Percentiles rank a stretch among this genome's conserved stretches.
Conservation (phyloP, 2,113 vertebrate genomes). For the Thinocorus orbignyianus region DNA sequence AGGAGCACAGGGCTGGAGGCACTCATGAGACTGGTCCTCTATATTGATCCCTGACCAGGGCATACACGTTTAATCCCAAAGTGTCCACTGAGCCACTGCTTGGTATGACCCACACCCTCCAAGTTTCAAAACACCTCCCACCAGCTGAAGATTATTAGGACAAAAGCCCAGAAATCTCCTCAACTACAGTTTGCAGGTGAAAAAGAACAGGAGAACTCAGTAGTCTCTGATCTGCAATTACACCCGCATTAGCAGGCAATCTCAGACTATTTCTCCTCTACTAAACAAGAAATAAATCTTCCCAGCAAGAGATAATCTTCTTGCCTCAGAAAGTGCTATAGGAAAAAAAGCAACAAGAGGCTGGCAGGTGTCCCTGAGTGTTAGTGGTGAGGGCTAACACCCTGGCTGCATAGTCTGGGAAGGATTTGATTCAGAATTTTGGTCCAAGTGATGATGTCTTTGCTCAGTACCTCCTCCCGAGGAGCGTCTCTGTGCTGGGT, state of each 20-base stretch:
- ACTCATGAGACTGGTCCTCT: not conserved
- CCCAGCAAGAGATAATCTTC: not conserved
- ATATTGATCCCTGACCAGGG: not conserved
- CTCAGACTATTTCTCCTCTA: not conserved
- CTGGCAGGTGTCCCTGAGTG: not conserved
- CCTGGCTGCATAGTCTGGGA: not conserved
- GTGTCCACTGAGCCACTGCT: not conserved
- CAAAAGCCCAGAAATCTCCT: not conserved
- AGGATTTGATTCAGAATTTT: not conserved
- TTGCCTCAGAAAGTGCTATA: not conserved
- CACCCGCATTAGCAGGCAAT: rapidly evolving
- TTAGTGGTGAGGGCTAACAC: not conserved
- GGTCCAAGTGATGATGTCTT: not conserved
- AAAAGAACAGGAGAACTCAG: not conserved
- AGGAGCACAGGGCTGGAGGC: not conserved
- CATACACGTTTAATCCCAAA: not conserved
- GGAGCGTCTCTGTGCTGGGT: not conserved
- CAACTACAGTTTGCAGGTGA: not conserved
- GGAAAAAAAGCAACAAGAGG: not conserved
- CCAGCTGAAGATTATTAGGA: not conserved
- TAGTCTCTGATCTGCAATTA: not conserved
- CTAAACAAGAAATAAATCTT: slow-evolving; percentile 8
- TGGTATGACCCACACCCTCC: rapidly evolving
- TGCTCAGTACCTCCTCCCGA: not conserved
- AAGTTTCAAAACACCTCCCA: not conserved